Evolutionary conservation across 2,888 invertebrate genomes (phyloP).

Genomic region (Papilio gigon): DNA sequence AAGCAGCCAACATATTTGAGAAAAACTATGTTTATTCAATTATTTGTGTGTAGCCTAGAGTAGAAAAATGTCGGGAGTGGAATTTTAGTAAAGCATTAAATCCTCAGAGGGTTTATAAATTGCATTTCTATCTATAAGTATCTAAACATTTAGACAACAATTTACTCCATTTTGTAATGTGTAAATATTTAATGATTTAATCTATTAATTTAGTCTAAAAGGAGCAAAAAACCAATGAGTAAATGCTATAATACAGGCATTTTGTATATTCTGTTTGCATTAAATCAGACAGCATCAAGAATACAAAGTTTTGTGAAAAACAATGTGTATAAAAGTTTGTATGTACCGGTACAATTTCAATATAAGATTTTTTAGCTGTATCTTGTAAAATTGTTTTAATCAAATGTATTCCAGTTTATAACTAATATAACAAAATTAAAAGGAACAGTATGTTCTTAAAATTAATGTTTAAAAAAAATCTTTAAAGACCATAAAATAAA

Average conservation of each 20-base stretch:
- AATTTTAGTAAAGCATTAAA: background rate
- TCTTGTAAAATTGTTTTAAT: background rate
- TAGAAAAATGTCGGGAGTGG: background rate
- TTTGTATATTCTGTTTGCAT: background rate
- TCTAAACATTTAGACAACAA: background rate
- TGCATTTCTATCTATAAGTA: background rate
- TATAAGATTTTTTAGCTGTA: background rate
- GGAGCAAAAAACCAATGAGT: background rate
- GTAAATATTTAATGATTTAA: no score
- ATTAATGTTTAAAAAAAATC: background rate
- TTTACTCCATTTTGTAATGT: background rate
- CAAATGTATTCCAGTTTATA: slow-evolving; percentile 12
- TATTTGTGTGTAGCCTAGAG: background rate
- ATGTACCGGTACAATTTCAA: slow-evolving; percentile 1
- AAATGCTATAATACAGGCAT: background rate
- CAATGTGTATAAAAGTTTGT: background rate
- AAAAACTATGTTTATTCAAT: background rate
- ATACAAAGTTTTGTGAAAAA: background rate
- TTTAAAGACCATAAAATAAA: background rate
- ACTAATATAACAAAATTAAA: background rate
- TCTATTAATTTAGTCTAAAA: no score
- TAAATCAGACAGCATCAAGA: background rate
- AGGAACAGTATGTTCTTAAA: background rate
- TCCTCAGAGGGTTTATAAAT: background rate
- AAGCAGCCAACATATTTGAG: no score